phyloP scores from a whole-genome alignment of 2,888 invertebrate genomes.

The Cheilosia impressa region DNA sequence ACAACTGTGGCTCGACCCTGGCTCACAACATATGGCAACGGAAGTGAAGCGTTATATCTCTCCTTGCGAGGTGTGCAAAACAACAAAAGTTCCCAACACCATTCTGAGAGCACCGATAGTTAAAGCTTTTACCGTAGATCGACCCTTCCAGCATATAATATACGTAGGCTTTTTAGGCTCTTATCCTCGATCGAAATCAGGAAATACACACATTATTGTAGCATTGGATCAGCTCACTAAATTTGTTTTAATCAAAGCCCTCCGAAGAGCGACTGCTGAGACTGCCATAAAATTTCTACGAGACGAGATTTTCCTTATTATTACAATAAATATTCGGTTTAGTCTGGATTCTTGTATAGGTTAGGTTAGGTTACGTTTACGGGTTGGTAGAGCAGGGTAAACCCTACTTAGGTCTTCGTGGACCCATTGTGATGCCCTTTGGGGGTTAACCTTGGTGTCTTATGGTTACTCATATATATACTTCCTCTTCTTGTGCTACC shows the following conservation, averaged over 20 bases:
- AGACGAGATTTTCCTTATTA: neutral
- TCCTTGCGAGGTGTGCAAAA: neutral
- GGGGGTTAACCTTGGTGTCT: no score
- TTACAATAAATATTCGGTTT: no score
- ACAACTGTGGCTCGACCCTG: no score
- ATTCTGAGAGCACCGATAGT: neutral
- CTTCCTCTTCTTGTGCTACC: no score
- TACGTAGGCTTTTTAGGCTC: neutral
- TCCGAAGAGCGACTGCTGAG: neutral
- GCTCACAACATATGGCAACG: slow-evolving; percentile 6
- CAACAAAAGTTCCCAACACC: neutral
- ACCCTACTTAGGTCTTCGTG: no score
- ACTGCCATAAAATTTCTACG: neutral
- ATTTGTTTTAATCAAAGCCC: neutral
- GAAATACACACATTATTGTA: neutral
- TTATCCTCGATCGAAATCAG: slow-evolving; percentile 6
- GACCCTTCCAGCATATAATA: neutral
- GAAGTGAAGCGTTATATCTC: neutral
- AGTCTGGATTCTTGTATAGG: no score
- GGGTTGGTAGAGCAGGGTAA: no score
- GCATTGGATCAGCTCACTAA: neutral
- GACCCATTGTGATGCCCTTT: no score
- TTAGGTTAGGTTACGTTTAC: no score
- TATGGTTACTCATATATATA: no score
- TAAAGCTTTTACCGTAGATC: neutral